Evolutionary conservation across 2,113 vertebrate species (phyloP), one percentile per base, ranked within the genome.

Genomic region (Oryzias woworae): DNA sequence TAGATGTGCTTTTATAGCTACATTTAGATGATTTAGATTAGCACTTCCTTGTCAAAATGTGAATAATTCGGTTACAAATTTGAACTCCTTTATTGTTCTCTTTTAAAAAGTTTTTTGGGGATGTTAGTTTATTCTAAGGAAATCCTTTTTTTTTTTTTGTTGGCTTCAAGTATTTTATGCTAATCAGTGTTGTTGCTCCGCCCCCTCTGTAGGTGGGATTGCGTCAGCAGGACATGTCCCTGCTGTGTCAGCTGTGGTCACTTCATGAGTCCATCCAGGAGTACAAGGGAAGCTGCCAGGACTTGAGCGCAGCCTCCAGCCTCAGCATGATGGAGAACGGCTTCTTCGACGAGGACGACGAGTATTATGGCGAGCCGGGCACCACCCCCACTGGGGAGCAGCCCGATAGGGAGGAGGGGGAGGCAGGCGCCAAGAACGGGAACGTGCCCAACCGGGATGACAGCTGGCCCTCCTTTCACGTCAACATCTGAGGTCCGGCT

Each of bases 191-290:
- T 4, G 0, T 4, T 16, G 0, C 7, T 10, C 41, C 1, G 8
- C 59, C 17, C 7, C 18, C 73, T 58, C 1, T 13, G 5, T 56
- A 99, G 98, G 96, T 99, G 80, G 96, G 97, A 7, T 88, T 99
- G 73, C 95, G 98, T 42, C 98, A 99, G 87, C 94, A 99, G 85
- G 97, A 99, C 87, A 99, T 99, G 96, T 98, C 97, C 0, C 64
- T 99, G 78, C 92, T 99, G 62, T 99, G 98, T 85, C 97, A 99
- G 82, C 94, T 99, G 12, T 99, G 96, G 92, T 97, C 96, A 15
- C 94, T 99, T 13, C 95, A 99, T 1, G 98, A 99, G 82, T 98
- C 97, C 0, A 98, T 99, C 83, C 98, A 99, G 89, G 98, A 99
- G 75, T 99, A 98, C 82, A 99, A 99, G 89, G 96, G 97, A 55